Conservation (phyloP, 2,797 vertebrate genomes). For the Spinus olivaceus region DNA sequence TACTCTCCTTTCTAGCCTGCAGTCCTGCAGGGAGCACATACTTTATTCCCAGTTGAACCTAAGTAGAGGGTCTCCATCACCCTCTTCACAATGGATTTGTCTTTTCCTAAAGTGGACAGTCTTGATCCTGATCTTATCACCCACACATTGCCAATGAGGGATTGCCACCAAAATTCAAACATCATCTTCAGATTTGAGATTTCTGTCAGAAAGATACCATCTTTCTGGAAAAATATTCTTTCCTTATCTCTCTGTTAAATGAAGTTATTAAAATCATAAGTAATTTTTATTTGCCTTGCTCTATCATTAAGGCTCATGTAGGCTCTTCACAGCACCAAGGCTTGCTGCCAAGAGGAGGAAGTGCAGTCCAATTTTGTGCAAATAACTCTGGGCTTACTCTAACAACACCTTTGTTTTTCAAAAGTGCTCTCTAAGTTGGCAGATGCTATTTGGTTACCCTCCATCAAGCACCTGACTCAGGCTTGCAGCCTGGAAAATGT, state of each 20-base stretch:
- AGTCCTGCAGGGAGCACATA: background rate
- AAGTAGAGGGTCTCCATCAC: background rate
- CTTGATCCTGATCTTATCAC: background rate
- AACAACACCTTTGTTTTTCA: slow-evolving; percentile 41
- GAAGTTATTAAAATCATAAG: background rate
- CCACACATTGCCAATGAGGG: background rate
- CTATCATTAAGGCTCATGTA: background rate
- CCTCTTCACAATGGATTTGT: background rate
- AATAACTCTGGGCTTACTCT: background rate
- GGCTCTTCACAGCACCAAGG: background rate
- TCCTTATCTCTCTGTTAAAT: background rate
- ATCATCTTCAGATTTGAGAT: background rate
- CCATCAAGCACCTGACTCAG: slow-evolving; percentile 33
- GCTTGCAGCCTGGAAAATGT: slow-evolving; percentile 60
- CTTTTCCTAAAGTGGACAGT: background rate
- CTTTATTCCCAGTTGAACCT: background rate
- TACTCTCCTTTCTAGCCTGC: background rate
- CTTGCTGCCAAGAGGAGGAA: background rate
- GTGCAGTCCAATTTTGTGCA: background rate
- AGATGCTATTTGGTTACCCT: slow-evolving; percentile 17
- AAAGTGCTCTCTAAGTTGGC: background rate
- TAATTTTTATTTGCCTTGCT: background rate
- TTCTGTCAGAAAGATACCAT: background rate
- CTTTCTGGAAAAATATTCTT: background rate
- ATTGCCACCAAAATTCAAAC: background rate